Conservation (phyloP, 2,113 vertebrate genomes). For the Oncorhynchus mykiss region DNA sequence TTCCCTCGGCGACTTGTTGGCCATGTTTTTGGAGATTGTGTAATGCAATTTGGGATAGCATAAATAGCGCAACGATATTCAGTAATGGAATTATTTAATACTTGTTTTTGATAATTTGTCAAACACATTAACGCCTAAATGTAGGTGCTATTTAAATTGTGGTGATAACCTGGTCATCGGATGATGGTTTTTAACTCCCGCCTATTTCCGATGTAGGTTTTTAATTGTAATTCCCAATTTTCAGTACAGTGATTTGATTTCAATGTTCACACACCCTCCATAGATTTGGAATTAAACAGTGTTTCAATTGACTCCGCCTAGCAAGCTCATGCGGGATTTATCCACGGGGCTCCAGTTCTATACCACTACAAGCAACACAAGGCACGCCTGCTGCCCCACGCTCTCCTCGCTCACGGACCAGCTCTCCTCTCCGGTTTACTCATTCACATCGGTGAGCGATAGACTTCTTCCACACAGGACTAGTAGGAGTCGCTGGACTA, state of each 20-base stretch:
- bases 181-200: too few species aligned
- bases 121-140: too few species aligned
- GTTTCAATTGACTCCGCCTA: slow-evolving; percentile 69
- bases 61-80: too few species aligned
- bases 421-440: slow-evolving; percentile 42
- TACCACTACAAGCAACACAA: not conserved
- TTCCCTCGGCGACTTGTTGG: too few species aligned
- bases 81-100: too few species aligned
- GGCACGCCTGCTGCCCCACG: slow-evolving; percentile 22
- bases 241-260: not conserved
- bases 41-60: too few species aligned
- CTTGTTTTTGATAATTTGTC: too few species aligned
- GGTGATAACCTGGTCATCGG: too few species aligned
- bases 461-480: slow-evolving; percentile 47
- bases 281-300: slow-evolving; percentile 57
- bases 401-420: slow-evolving; percentile 39
- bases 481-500: slow-evolving; percentile 29
- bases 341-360: slow-evolving; percentile 46
- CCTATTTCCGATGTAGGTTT: too few species aligned
- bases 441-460: slow-evolving; percentile 47
- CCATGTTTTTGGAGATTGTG: too few species aligned
- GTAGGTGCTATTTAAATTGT: too few species aligned
- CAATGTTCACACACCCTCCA: not conserved
- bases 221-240: not conserved
- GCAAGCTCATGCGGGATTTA: slow-evolving; percentile 61